These are phyloP conservation scores for Australoheros facetus DNA, from an alignment of 2,797 vertebrate genomes.

Conservation along the genomic window DNA sequence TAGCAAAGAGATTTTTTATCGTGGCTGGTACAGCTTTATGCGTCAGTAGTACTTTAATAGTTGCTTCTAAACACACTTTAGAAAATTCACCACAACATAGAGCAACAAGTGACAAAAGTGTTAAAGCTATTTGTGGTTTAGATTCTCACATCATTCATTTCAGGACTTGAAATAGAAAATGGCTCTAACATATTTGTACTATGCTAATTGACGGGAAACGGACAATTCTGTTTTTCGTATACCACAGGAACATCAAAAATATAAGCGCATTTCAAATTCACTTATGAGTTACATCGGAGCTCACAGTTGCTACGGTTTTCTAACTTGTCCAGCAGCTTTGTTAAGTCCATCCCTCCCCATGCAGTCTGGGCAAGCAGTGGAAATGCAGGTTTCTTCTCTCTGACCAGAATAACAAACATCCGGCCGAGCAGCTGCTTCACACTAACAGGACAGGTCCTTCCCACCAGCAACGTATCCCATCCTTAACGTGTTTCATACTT, in stretches of 20 bases:
- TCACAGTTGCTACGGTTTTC: not conserved
- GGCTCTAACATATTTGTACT: not conserved
- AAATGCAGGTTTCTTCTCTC: conserved; percentile 45
- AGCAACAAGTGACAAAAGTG: conserved; percentile 1
- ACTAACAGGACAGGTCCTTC: conserved; percentile 23
- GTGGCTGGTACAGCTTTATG: not conserved
- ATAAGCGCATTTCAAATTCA: not conserved
- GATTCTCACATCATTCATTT: not conserved
- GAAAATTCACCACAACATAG: not conserved
- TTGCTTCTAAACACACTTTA: not conserved
- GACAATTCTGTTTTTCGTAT: not conserved
- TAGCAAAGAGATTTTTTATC: conserved; percentile 40
- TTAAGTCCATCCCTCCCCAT: conserved; percentile 13
- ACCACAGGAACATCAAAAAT: not conserved
- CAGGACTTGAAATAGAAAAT: not conserved
- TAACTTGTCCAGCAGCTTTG: conserved; percentile 21
- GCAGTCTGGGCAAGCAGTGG: conserved; percentile 36
- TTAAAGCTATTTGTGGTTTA: not conserved
- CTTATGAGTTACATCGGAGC: not conserved
- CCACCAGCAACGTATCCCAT: conserved; percentile 18
- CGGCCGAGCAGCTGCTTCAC: conserved; percentile 59
- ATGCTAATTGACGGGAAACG: not conserved
- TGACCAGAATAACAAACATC: conserved; percentile 75
- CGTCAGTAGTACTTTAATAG: not conserved
- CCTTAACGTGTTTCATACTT: not conserved